Percentiles rank a stretch among this genome's conserved stretches.
Conservation (phyloP, 2,113 vertebrate species). For the Poicephalus gulielmi region DNA sequence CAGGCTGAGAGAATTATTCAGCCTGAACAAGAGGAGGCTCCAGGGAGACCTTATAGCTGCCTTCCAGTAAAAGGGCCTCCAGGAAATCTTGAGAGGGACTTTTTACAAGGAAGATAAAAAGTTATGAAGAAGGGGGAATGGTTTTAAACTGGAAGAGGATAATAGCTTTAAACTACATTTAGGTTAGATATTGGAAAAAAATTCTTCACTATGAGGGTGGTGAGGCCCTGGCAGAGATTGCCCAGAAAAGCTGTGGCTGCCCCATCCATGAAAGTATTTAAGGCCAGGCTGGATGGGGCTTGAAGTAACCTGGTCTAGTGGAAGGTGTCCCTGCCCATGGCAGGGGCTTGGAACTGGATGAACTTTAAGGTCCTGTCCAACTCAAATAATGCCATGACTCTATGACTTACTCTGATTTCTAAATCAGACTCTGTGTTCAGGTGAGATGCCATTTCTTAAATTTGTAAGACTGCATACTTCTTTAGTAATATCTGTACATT, state of each 20-base stretch:
- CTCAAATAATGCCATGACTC: not conserved
- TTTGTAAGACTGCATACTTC: not conserved
- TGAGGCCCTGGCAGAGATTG: not conserved
- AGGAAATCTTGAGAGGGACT: not conserved
- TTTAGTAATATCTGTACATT: not conserved
- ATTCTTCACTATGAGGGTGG: not conserved
- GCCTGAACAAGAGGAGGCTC: not conserved
- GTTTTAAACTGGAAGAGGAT: not conserved
- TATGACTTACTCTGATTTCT: not conserved
- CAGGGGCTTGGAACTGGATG: not conserved
- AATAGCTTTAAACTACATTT: not conserved
- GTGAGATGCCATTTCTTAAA: not conserved
- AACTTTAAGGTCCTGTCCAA: not conserved
- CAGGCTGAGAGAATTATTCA: not conserved
- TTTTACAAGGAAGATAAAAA: not conserved
- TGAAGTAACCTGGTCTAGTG: not conserved
- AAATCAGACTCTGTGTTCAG: not conserved
- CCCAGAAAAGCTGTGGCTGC: not conserved
- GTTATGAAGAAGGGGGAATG: not conserved
- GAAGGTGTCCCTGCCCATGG: not conserved
- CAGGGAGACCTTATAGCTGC: not conserved
- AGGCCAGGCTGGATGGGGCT: not conserved
- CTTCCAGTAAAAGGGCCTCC: not conserved
- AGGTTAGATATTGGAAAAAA: not conserved
- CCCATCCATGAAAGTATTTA: not conserved